phyloP scores from a whole-genome alignment of 2,113 vertebrate genomes.

The Saccopteryx leptura region DNA sequence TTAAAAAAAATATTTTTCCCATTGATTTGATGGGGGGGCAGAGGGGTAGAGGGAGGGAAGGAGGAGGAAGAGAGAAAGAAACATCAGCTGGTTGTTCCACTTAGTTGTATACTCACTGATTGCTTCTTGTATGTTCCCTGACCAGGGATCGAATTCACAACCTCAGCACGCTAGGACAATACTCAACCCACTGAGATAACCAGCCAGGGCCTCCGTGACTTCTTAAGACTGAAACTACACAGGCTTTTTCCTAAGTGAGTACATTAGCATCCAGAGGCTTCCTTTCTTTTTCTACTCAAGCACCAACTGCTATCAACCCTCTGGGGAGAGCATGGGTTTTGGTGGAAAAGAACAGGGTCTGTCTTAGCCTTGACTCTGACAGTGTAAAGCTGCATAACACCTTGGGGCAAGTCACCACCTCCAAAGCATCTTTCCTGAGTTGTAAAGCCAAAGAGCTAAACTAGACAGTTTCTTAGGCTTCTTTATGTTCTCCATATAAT shows the following conservation, averaged over 20 bases:
- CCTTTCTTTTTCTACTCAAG: not conserved
- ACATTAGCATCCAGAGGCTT: not conserved
- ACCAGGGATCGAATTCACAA: not conserved
- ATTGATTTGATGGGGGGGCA: not conserved
- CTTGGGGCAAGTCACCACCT: not conserved
- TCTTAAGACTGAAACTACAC: not conserved
- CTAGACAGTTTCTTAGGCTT: not conserved
- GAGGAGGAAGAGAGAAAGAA: too few relatives aligned
- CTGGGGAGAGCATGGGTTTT: not conserved
- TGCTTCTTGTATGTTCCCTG: not conserved
- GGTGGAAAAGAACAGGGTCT: not conserved
- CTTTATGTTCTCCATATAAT: not conserved
- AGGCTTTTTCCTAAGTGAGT: not conserved
- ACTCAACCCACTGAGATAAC: not conserved
- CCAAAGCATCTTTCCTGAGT: not conserved
- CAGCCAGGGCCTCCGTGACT: not conserved
- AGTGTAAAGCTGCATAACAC: not conserved
- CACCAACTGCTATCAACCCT: not conserved
- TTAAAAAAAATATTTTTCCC: not conserved
- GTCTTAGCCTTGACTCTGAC: not conserved
- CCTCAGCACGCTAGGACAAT: not conserved
- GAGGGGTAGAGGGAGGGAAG: too few relatives aligned
- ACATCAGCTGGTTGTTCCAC: not conserved
- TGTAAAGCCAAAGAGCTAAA: conserved; percentile 31
- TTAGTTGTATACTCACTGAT: not conserved